Base-by-base conservation (phyloP, 2,113 vertebrate species). In the Ctenomys sociabilis region DNA sequence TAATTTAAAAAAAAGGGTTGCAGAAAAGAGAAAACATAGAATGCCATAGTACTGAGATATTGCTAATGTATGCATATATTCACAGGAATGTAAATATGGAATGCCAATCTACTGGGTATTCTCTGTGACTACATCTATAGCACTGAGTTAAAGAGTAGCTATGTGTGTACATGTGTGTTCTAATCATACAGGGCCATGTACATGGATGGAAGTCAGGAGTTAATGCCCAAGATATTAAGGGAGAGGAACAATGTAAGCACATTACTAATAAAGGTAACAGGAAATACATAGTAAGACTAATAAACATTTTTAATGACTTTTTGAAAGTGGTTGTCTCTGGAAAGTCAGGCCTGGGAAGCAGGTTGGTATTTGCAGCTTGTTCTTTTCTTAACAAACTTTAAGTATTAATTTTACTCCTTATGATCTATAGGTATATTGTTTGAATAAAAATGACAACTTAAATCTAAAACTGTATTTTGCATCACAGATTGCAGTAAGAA, bases 361-460 rank as follows among this genome's bases (percentile, higher is more conserved):
- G 2, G 22, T 14, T 22, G 8, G 0, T 52, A 5, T 91, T 49
- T n/a, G 13, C 49, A 49, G 28, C 35, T 5, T 30, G 13, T 30
- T 75, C 1, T 57, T 95, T 90, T 17, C 37, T 94, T 78, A 68
- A 32, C 7, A 87, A 90, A 10, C 24, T 95, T 57, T 40, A 32
- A 26, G 92, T 19, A 77, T 78, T 17, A 63, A 35, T 68, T 59
- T 81, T 24, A 68, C 17, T 40, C 4, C 84, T 80, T 94, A 70
- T 90, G 83, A 78, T 82, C 28, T 87, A 10, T 49, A 88, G 17
- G 6, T 52, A 16, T 89, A 64, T 45, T 49, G 63, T 84, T 95
- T 75, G 93, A n/a, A 57, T 45, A 83, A 93, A 95, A 84, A 54
- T 43, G 28, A 54, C 37, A 57, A 70, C 10, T 90, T 88, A 95